Evolutionary conservation across 2,888 invertebrate species (phyloP).

Genomic region (Strigamia crassipes): DNA sequence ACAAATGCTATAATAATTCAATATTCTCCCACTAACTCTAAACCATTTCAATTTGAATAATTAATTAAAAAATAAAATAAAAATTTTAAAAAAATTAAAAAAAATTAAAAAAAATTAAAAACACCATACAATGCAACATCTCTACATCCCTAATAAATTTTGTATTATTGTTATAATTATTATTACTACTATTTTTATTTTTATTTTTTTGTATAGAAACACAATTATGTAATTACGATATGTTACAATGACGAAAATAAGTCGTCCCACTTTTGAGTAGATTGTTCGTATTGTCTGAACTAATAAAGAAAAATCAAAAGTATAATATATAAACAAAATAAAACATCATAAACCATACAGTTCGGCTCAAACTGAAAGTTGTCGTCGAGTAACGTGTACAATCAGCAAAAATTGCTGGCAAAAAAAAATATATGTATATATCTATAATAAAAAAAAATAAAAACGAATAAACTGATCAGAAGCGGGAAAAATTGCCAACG

Average conservation of each 20-base stretch:
- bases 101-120: too few relatives aligned
- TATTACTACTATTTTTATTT: too few relatives aligned
- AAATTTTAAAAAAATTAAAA: too few relatives aligned
- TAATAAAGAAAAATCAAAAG: slow-evolving; percentile 1
- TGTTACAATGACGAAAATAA: background rate
- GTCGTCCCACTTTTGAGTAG: background rate
- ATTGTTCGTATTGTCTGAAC: background rate
- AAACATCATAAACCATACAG: background rate
- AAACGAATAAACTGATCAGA: slow-evolving; percentile 5
- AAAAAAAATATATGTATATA: background rate
- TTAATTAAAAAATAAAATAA: background rate
- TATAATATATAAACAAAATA: background rate
- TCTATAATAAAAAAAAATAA: background rate
- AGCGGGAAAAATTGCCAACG: background rate
- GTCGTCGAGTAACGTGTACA: background rate
- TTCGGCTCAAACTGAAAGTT: background rate
- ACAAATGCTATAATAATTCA: background rate
- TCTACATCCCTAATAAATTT: too few relatives aligned
- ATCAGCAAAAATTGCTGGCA: background rate
- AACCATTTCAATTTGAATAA: slow-evolving; percentile 13
- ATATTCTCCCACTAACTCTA: background rate
- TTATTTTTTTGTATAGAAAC: too few relatives aligned
- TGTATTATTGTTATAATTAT: too few relatives aligned
- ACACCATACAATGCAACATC: too few relatives aligned
- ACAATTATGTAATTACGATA: too few relatives aligned